Evolutionary conservation across 1,140 invertebrate genomes (phyloP).

Genomic region (Musca domestica): DNA sequence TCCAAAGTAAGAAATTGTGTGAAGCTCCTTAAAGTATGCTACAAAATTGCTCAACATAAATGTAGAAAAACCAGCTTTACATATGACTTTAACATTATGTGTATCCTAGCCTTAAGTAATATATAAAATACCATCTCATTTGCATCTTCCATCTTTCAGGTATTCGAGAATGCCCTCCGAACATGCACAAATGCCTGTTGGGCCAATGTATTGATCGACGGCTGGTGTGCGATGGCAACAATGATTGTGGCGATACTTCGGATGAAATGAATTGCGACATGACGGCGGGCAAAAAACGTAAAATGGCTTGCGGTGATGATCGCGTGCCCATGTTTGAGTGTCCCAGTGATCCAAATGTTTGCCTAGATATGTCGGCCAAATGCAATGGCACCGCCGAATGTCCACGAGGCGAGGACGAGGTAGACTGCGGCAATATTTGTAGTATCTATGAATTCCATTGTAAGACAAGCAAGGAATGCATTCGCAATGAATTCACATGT

Average conservation of each 20-base stretch:
- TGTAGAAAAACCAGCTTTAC: too few species aligned
- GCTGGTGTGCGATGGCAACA: conserved; percentile 56
- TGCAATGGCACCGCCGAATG: conserved; percentile 74
- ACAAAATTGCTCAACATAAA: too few species aligned
- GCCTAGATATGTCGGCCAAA: conserved; percentile 49
- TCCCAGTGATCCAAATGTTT: conserved; percentile 58
- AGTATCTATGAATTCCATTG: conserved; percentile 60
- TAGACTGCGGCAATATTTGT: conserved; percentile 56
- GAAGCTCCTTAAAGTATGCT: too few species aligned
- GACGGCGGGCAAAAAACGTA: neutral
- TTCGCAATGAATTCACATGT: conserved; percentile 64
- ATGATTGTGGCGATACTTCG: conserved; percentile 59
- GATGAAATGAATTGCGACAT: conserved; percentile 56
- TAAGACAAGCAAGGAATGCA: conserved; percentile 55
- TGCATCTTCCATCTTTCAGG: too few species aligned
- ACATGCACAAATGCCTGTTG: conserved; percentile 56
- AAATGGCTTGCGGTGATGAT: conserved; percentile 32
- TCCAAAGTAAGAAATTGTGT: neutral
- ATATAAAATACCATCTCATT: too few species aligned
- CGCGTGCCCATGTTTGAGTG: conserved; percentile 58
- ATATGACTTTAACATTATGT: too few species aligned
- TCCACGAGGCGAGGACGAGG: conserved; percentile 66
- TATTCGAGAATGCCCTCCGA: conserved; percentile 35
- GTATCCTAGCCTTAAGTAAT: too few species aligned
- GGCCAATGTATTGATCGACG: conserved; percentile 55